Conservation (phyloP, 2,113 vertebrate species). For the Coracopsis vasa region DNA sequence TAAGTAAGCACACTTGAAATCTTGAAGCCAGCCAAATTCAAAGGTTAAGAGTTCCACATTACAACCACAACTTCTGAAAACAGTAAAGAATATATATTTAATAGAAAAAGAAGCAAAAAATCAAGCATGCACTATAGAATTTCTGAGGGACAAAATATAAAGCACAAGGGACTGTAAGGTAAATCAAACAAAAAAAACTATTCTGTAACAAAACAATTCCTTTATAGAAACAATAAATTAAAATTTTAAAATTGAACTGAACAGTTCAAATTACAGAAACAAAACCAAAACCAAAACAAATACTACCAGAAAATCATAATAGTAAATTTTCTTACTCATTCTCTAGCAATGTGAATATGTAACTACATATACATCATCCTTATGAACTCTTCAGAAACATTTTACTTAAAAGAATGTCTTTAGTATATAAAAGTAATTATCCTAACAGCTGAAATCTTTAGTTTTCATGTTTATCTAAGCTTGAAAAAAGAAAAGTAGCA, state of each 20-base stretch:
- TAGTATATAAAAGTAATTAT: background rate
- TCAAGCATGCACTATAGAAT: background rate
- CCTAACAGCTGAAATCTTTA: background rate
- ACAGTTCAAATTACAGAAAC: background rate
- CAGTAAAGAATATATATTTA: background rate
- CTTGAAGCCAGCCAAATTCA: background rate
- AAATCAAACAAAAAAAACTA: background rate
- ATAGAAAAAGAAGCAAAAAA: background rate
- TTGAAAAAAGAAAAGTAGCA: background rate
- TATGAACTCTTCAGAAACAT: background rate
- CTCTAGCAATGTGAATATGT: fast-evolving
- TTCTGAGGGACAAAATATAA: background rate
- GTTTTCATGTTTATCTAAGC: background rate
- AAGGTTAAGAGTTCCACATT: background rate
- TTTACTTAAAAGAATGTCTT: background rate
- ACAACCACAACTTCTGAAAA: background rate
- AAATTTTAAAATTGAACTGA: background rate
- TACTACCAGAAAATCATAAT: background rate
- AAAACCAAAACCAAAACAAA: background rate
- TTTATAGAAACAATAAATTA: background rate
- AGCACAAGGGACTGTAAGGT: background rate
- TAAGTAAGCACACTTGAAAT: background rate
- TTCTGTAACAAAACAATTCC: background rate
- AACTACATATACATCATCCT: background rate
- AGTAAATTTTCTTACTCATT: background rate